These are phyloP conservation scores for Synchiropus splendidus DNA, from an alignment of 2,113 vertebrate genomes.

Conservation along the genomic window DNA sequence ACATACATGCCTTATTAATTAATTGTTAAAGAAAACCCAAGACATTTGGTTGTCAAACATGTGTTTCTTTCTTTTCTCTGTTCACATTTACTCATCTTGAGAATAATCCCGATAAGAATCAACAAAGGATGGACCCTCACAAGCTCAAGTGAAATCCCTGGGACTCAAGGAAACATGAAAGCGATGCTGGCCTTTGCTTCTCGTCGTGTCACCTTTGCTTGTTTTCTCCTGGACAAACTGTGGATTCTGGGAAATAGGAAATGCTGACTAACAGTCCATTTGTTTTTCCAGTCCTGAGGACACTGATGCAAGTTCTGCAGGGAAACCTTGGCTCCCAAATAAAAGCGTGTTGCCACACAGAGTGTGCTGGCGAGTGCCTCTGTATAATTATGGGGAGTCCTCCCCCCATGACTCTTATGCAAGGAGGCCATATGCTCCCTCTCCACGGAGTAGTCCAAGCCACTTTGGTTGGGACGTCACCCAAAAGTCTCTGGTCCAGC, in stretches of 20 bases:
- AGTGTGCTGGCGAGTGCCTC: slow-evolving; percentile 7
- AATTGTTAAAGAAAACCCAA: too few relatives aligned
- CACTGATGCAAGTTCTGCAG: slow-evolving; percentile 10
- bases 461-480: slow-evolving; percentile 7
- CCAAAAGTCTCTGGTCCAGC: slow-evolving; percentile 27
- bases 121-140: too few relatives aligned
- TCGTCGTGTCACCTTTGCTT: too few relatives aligned
- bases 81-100: too few relatives aligned
- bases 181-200: too few relatives aligned
- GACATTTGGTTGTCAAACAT: too few relatives aligned
- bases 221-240: slow-evolving; percentile 4
- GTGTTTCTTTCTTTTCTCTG: too few relatives aligned
- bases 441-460: slow-evolving; percentile 16
- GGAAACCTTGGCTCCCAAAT: slow-evolving; percentile 7
- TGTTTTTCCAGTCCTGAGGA: slow-evolving; percentile 35
- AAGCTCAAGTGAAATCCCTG: too few relatives aligned
- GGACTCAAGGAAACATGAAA: too few relatives aligned
- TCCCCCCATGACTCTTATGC: slow-evolving; percentile 33
- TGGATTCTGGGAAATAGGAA: slow-evolving; percentile 29
- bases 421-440: slow-evolving; percentile 47
- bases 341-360: slow-evolving; percentile 13
- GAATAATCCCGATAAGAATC: too few relatives aligned
- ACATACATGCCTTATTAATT: too few relatives aligned
- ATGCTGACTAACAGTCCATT: slow-evolving; percentile 32
- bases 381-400: slow-evolving; percentile 27